Evolutionary conservation across 2,113 vertebrate genomes (phyloP), one percentile per base, ranked within the genome.

Genomic region (Saguinus imperator): DNA sequence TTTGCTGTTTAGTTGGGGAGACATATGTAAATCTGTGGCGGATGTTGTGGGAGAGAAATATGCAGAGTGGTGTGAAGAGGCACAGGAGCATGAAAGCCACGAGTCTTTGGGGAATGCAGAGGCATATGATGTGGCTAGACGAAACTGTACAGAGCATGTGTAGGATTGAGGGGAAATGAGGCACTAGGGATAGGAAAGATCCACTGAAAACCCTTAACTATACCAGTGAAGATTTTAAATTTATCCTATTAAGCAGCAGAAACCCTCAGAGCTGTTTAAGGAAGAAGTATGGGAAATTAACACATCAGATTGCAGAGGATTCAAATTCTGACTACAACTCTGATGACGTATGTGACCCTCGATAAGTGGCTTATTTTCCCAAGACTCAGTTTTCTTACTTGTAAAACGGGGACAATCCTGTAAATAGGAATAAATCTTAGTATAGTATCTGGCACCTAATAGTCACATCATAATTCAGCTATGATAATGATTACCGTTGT

Each of bases 271-370:
- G 35, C 45, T 48, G 2, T 50, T 25, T 45, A 58, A 35, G 73
- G 55, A 83, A 2, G 32, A 32, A 35, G 3, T 27, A 1, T 20
- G 21, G 82, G 21, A 50, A 61, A 70, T 45, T 12, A 6, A 5
- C 23, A 5, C 0, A 0, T 16, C 1, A 6, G 73, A 48, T 13
- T 25, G 7, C 11, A 1, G 23, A 11, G n/a, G 23, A 81, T 94
- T 86, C 57, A 45, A 32, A 37, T 66, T 61, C 85, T 73, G 14
- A 23, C n/a, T 13, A 8, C 14, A 43, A 43, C 8, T 37, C 32
- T 70, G 37, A 32, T 50, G 35, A 5, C 13, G 11, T 66, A 17
- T 73, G 40, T n/a, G 64, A 37, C 13, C 20, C 1, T 0, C 8
- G 32, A 4, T 17, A 12, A 48, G 66, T 68, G 82, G 11, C 27